Evolutionary conservation across 2,888 invertebrate species (phyloP).

Genomic region (Lithophane leautieri): DNA sequence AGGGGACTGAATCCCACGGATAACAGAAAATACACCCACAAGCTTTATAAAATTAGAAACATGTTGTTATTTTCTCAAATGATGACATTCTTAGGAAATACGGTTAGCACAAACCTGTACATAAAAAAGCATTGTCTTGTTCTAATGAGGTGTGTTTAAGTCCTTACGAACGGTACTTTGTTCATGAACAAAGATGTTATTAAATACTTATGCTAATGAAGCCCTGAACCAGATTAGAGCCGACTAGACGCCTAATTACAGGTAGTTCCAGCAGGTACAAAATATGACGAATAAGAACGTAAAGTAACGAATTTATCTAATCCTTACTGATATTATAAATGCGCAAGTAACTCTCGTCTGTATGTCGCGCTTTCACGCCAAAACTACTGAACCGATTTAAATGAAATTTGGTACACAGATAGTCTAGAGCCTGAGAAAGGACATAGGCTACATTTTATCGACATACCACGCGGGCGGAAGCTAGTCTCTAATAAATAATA

Average conservation of each 20-base stretch:
- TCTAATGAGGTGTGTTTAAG: slow-evolving; percentile 45
- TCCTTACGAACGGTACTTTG: slow-evolving; percentile 44
- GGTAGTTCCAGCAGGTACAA: slow-evolving; percentile 20
- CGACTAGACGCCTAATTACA: slow-evolving; percentile 31
- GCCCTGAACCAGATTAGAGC: slow-evolving; percentile 55
- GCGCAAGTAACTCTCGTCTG: too few relatives aligned
- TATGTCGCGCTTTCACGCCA: too few relatives aligned
- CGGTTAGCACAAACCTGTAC: slow-evolving; percentile 33
- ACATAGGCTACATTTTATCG: too few relatives aligned
- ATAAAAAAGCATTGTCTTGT: slow-evolving; percentile 51
- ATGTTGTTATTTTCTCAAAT: slow-evolving; percentile 54
- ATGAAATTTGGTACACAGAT: too few relatives aligned
- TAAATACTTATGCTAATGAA: slow-evolving; percentile 59
- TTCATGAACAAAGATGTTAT: slow-evolving; percentile 51
- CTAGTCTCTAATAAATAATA: too few relatives aligned
- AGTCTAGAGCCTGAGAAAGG: too few relatives aligned
- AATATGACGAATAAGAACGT: slow-evolving; percentile 7
- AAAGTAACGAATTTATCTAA: slow-evolving; percentile 15
- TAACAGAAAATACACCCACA: slow-evolving; percentile 64
- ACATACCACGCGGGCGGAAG: too few relatives aligned
- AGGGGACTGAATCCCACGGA: slow-evolving; percentile 61
- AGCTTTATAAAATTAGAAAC: slow-evolving; percentile 52
- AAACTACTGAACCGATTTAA: too few relatives aligned
- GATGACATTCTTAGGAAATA: slow-evolving; percentile 38
- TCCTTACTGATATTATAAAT: too few relatives aligned